Percentiles rank a stretch among this genome's conserved stretches.
phyloP scores from a whole-genome alignment of 2,113 vertebrate genomes.

The Dicaeum eximium region DNA sequence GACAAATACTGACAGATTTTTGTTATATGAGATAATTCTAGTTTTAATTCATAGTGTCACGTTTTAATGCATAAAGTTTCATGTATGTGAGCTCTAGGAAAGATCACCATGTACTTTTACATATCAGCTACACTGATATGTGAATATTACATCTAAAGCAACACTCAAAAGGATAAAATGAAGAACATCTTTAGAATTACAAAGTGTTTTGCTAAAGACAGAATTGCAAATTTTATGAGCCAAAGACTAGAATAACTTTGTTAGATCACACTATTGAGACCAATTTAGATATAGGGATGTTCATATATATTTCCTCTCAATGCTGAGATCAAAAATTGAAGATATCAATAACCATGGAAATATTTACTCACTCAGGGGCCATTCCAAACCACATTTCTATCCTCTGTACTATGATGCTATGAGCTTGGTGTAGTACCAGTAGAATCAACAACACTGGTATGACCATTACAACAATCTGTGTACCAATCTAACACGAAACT shows the following conservation, averaged over 20 bases:
- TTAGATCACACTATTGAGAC: background rate
- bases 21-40: background rate
- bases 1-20: background rate
- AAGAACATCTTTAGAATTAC: background rate
- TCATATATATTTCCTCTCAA: background rate
- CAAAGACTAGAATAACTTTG: background rate
- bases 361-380: background rate
- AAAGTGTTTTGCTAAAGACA: background rate
- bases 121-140: background rate
- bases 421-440: background rate
- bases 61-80: background rate
- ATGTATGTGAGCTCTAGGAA: background rate
- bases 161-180: background rate
- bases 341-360: background rate
- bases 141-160: background rate
- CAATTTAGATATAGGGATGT: background rate
- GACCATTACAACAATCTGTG: background rate
- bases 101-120: background rate
- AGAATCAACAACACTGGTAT: background rate
- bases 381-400: background rate
- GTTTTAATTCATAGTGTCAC: background rate
- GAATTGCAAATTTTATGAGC: background rate
- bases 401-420: background rate
- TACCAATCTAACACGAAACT: background rate
- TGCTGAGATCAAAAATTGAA: background rate